A percentile compares a stretch with the other conserved stretches of the same genome.
Conservation (phyloP, 2,113 vertebrate species). For the Echinops telfairi region DNA sequence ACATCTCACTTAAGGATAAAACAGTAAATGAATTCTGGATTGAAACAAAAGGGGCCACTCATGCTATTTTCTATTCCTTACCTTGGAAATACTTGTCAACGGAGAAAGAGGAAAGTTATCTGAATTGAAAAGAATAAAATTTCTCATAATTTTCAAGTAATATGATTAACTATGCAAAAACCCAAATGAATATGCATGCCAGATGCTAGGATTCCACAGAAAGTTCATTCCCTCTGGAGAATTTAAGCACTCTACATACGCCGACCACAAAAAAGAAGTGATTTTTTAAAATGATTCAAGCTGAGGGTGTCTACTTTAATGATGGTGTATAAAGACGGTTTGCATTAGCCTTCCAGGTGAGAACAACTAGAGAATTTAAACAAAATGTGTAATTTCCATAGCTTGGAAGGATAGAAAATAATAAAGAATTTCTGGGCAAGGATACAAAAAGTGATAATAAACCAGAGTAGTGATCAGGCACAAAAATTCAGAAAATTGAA, state of each 20-base stretch:
- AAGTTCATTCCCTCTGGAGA: background rate
- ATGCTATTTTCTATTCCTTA: background rate
- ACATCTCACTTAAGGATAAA: background rate
- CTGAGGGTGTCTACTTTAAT: background rate
- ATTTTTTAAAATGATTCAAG: background rate
- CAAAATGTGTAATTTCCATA: background rate
- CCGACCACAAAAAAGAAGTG: background rate
- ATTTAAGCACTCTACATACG: background rate
- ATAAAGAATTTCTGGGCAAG: background rate
- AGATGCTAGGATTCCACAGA: background rate
- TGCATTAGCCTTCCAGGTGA: background rate
- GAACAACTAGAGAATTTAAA: background rate
- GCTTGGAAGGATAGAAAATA: background rate
- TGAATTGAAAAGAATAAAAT: background rate
- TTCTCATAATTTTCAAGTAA: background rate
- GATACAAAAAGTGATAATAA: background rate
- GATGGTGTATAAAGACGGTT: background rate
- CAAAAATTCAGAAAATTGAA: background rate
- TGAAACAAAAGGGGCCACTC: background rate
- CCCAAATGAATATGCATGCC: background rate
- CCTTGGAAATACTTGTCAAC: background rate
- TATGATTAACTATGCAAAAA: background rate
- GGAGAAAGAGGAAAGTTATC: background rate
- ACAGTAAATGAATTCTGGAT: background rate
- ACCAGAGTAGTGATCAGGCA: background rate